Evolutionary conservation across 2,113 vertebrate species (phyloP).

Genomic region (Zosterops hypoxanthus): DNA sequence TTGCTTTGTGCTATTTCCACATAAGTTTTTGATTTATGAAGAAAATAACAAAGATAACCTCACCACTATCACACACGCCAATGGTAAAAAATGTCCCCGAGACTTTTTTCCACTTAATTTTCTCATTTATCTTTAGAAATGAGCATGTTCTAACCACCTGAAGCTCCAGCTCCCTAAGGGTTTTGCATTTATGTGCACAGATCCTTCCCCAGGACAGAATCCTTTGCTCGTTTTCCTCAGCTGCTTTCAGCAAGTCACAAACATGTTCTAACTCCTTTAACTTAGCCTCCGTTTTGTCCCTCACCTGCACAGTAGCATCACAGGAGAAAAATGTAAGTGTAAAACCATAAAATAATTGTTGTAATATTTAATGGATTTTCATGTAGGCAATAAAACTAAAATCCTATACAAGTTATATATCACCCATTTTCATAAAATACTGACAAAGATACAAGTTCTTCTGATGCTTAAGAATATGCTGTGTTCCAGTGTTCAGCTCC

Average conservation of each 20-base stretch:
- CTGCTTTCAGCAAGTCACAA: constrained; percentile 71
- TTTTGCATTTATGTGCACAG: constrained; percentile 70
- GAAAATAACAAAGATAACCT: background rate
- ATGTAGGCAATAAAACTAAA: background rate
- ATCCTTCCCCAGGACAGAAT: constrained; percentile 69
- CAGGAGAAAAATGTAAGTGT: constrained; percentile 32
- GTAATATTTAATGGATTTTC: background rate
- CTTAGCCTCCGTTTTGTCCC: constrained; percentile 69
- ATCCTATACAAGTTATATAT: background rate
- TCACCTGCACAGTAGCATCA: constrained; percentile 75
- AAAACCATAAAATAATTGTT: constrained; percentile 50
- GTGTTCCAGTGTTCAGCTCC: background rate
- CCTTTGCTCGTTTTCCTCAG: constrained; percentile 72
- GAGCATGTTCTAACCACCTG: constrained; percentile 73
- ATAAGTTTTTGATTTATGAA: background rate
- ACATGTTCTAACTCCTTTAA: constrained; percentile 74
- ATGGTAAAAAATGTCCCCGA: constrained; percentile 40
- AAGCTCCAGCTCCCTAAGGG: constrained; percentile 77
- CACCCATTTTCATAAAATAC: background rate
- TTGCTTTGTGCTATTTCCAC: background rate
- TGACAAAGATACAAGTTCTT: background rate
- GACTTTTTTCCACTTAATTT: background rate
- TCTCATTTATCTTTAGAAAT: constrained; percentile 1
- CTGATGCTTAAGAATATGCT: background rate
- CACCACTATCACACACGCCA: background rate